Evolutionary conservation across 1,140 invertebrate species (phyloP), one percentile per base, ranked within the genome.

Genomic region (Drosophila arizonae): DNA sequence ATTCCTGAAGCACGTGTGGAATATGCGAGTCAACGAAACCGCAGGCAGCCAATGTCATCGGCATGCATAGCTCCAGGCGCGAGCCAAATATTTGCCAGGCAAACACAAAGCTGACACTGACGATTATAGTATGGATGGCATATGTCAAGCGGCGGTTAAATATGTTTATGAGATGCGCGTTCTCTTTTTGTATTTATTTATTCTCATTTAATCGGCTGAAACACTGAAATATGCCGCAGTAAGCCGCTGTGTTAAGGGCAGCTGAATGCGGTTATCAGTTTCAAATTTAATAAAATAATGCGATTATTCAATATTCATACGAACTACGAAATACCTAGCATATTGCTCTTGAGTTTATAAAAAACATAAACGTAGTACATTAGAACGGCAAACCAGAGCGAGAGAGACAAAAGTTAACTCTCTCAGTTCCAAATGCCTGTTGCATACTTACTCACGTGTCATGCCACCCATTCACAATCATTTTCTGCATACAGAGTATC

Each of bases 71-170:
- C 64, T 68, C 17, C 24, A 39, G 28, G 36, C 26, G 43, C 36
- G 57, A 45, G 39, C 33, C 45, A 46, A 68, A 73, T 69, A 73
- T 62, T 69, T 69, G 65, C 57, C 58, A 52, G 43, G 45, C 55
- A 43, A 68, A 28, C 33, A 63, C 45, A 50, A 33, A 33, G n/a
- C 45, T 33, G 11, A 39, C 6, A 17, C 48, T 60, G 62, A 63
- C 43, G 65, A 60, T 67, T 57, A 48, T 66, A 67, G 21, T 24
- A 24, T 45, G 65, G 61, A 56, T 76, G 76, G 77, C 76, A 72
- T 62, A 70, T 77, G 79, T 88, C 79, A 84, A 62, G 61, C 52
- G 79, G 84, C 67, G 79, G 84, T 82, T 79, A 57, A 74, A 65
- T 52, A 66, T 86, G 72, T 72, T 77, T 77, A 58, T 74, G 76